phyloP scores from a whole-genome alignment of 2,113 vertebrate genomes.

The Ramphastos sulfuratus region DNA sequence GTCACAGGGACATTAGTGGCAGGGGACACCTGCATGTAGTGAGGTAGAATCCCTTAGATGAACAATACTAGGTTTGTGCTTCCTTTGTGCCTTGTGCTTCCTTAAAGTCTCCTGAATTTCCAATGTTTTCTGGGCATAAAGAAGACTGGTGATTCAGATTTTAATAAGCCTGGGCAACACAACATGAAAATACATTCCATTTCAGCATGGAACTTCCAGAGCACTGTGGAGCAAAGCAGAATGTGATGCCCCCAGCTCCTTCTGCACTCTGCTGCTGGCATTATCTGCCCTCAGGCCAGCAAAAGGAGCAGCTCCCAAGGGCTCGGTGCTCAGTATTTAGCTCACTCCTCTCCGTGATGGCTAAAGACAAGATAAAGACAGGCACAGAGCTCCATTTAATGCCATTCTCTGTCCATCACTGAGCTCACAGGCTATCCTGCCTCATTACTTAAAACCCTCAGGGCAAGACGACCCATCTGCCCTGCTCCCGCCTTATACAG shows the following conservation, averaged over 20 bases:
- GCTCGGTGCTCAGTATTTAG: background rate
- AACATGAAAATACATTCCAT: background rate
- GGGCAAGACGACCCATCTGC: background rate
- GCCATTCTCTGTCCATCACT: conserved; percentile 20
- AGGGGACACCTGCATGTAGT: background rate
- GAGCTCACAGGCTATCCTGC: background rate
- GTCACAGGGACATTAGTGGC: background rate
- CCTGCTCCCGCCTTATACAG: background rate
- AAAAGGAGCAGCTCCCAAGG: background rate
- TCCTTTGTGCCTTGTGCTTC: background rate
- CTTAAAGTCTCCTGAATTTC: background rate
- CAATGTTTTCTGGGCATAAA: accelerated
- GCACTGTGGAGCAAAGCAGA: background rate
- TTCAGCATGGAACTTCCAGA: background rate
- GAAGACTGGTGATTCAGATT: background rate
- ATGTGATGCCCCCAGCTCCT: background rate
- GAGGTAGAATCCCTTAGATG: background rate
- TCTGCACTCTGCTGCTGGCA: background rate
- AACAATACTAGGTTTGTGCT: background rate
- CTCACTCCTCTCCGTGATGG: background rate
- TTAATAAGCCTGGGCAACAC: background rate
- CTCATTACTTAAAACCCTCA: conserved; percentile 30
- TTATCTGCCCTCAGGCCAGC: background rate
- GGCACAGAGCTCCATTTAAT: background rate
- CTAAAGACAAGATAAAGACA: conserved; percentile 24